Evolutionary conservation across 2,888 invertebrate genomes (phyloP).

Genomic region (Eupithecia tripunctaria): DNA sequence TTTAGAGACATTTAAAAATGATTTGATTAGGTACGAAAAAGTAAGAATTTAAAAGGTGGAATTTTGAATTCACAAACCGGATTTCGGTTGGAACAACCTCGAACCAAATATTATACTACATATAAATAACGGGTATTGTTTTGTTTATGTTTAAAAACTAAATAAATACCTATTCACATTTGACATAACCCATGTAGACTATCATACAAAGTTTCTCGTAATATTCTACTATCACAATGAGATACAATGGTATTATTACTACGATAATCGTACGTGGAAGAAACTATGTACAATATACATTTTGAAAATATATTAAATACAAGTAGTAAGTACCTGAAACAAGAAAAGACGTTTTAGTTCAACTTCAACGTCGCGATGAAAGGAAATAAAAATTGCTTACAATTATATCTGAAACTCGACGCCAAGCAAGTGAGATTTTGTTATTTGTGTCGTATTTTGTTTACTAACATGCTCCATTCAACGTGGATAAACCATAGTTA

Average conservation of each 20-base stretch:
- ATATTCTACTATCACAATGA: conserved; percentile 68
- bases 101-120: too few species aligned
- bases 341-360: conserved; percentile 9
- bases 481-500: too few species aligned
- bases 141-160: not conserved
- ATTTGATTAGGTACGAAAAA: not conserved
- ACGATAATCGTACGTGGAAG: conserved; percentile 22
- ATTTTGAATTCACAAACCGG: not conserved
- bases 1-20: not conserved
- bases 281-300: conserved; percentile 40
- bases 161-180: conserved; percentile 30
- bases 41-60: not conserved
- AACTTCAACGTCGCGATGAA: not conserved
- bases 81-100: not conserved
- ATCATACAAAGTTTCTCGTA: conserved; percentile 39
- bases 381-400: too few species aligned
- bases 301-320: conserved; percentile 27
- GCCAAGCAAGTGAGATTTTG: too few species aligned
- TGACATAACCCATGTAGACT: conserved; percentile 20
- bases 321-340: conserved; percentile 37
- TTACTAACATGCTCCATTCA: too few species aligned
- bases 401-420: too few species aligned
- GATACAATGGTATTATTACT: conserved; percentile 51
- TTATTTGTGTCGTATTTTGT: too few species aligned
- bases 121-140: conserved; percentile 3